phyloP scores from a whole-genome alignment of 1,140 invertebrate species.

The Diploscapter pachys region DNA sequence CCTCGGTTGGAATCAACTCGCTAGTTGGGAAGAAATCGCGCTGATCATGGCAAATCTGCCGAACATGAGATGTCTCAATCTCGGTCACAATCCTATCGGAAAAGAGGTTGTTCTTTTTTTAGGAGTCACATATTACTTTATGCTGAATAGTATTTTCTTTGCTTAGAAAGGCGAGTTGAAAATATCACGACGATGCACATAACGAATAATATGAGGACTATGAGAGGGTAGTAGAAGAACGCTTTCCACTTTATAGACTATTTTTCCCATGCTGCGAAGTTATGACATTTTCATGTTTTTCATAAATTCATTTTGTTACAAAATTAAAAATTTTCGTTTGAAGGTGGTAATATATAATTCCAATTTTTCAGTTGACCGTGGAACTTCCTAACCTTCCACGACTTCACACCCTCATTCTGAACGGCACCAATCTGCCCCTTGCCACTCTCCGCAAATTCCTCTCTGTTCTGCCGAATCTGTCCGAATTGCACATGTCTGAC shows the following conservation, averaged over 20 bases:
- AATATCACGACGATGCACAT: background rate
- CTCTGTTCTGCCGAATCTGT: conserved; percentile 21
- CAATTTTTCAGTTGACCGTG: conserved; percentile 20
- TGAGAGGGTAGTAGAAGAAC: background rate
- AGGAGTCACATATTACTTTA: background rate
- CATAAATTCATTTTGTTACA: background rate
- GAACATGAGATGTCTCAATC: conserved; percentile 26
- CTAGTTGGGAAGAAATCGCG: conserved; percentile 24
- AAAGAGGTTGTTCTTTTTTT: conserved; percentile 13
- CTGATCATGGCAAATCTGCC: conserved; percentile 33
- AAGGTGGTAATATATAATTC: no score
- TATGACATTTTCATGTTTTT: background rate
- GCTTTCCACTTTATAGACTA: background rate
- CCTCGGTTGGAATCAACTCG: conserved; percentile 35
- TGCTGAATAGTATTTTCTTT: conserved; percentile 2
- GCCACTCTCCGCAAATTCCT: conserved; percentile 19
- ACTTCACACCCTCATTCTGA: conserved; percentile 32
- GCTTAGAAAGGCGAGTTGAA: background rate
- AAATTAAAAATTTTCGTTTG: no score
- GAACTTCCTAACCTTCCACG: conserved; percentile 21
- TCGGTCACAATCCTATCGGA: conserved; percentile 30
- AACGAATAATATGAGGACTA: background rate
- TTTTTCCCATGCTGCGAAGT: background rate
- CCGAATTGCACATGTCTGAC: conserved; percentile 36
- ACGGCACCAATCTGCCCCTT: conserved; percentile 38